Evolutionary conservation across 2,888 invertebrate genomes (phyloP).

Genomic region (Hylaea fasciaria): DNA sequence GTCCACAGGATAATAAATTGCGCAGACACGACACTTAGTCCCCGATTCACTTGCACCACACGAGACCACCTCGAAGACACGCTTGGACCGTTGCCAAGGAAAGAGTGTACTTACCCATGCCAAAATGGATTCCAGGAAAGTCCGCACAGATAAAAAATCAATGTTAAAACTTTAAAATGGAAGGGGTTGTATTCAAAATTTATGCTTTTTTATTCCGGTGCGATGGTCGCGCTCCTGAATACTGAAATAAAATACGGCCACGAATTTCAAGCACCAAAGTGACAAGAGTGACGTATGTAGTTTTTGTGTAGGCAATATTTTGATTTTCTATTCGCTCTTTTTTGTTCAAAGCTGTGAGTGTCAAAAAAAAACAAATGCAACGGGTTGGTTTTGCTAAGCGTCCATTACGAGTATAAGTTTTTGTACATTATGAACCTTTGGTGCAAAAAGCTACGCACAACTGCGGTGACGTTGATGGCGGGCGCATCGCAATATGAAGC

Average conservation of each 20-base stretch:
- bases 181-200: slow-evolving; percentile 39
- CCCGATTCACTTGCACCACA: slow-evolving; percentile 50
- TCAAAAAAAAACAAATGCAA: slow-evolving; percentile 2
- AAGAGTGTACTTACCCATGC: slow-evolving; percentile 62
- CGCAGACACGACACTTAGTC: slow-evolving; percentile 20
- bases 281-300: slow-evolving; percentile 16
- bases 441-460: too few species aligned
- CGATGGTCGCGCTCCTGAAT: slow-evolving; percentile 6
- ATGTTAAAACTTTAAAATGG: slow-evolving; percentile 51
- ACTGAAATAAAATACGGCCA: slow-evolving; percentile 14
- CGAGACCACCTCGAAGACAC: slow-evolving; percentile 53
- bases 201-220: slow-evolving; percentile 36
- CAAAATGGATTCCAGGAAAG: slow-evolving; percentile 60
- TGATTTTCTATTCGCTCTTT: background rate
- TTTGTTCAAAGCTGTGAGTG: slow-evolving; percentile 11
- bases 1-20: slow-evolving; percentile 25
- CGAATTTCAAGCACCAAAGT: slow-evolving; percentile 18
- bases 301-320: slow-evolving; percentile 11
- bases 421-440: too few species aligned
- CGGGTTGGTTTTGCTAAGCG: too few species aligned
- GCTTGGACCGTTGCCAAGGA: slow-evolving; percentile 59
- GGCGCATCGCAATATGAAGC: too few species aligned
- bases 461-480: too few species aligned
- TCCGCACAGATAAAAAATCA: slow-evolving; percentile 54
- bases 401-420: too few species aligned